Evolutionary conservation across 92 coral and sea anemone genomes (phyloP), one percentile per base, ranked within the genome.

Genomic region (Parazoanthus swiftii): DNA sequence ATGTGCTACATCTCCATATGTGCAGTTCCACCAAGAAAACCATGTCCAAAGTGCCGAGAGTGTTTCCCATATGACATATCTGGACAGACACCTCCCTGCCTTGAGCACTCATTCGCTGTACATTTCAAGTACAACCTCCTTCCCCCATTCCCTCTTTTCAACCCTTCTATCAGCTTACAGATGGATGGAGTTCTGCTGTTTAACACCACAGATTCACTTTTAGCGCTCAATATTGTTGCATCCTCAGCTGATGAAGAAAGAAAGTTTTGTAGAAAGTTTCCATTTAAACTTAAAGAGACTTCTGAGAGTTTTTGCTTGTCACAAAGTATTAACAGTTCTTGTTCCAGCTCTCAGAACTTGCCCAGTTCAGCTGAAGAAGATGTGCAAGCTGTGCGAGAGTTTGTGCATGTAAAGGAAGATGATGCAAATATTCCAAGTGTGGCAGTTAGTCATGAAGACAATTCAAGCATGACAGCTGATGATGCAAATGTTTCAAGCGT

Each of bases 141-240:
- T 3, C 93, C 98, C 23, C 99, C 99, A 0, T 95, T 95, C 71
- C 99, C 99, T 3, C 56, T 86, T 23, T 92, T 96, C 72, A 89
- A 89, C 37, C 99, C 99, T 14, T 90, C 86, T 23, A 33, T 84
- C 74, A 89, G 92, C 88, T 88, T 96, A 14, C 92, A 89, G 65
- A 91, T 95, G 90, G 88, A 92, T 6, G 93, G 91, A 66, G 85
- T 89, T 25, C 88, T 96, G 20, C 81, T 96, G 43, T 85, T 96
- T 65, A 96, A 96, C 85, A 92, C 95, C 21, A 95, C 96, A 14
- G 99, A 96, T 88, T 80, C 89, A 58, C 75, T 96, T 68, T 71
- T 96, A 81, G 99, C 98, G 1, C 82, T 96, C 38, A 91, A 89
- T 80, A 76, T 94, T 25, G 72, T 58, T 35, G 79, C 94, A 1